Percentiles rank a stretch among this genome's conserved stretches.
Evolutionary conservation across 2,113 vertebrate genomes (phyloP).

Genomic region (Oriolus oriolus): DNA sequence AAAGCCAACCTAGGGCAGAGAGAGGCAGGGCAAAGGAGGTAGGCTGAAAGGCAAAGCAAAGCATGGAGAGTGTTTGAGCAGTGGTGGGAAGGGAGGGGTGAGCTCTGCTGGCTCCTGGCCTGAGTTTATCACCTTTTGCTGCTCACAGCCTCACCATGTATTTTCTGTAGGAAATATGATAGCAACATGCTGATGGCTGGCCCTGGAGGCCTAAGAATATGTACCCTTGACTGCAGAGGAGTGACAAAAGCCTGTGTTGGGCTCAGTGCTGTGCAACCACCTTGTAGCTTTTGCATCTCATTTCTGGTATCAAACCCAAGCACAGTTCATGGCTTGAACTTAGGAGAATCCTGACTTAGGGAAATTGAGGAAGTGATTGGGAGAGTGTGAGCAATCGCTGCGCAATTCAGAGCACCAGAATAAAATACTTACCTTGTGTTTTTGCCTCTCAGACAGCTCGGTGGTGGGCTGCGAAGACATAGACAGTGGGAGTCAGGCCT

Average conservation of each 20-base stretch:
- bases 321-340: not conserved
- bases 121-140: not conserved
- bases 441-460: not conserved
- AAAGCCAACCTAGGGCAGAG: not conserved
- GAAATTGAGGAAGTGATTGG: not conserved
- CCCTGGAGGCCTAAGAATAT: not conserved
- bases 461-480: not conserved
- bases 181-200: not conserved
- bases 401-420: not conserved
- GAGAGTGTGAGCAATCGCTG: accelerated
- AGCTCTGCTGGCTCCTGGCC: not conserved
- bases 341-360: not conserved
- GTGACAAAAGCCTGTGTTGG: accelerated
- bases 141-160: not conserved
- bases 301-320: not conserved
- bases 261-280: not conserved
- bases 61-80: not conserved
- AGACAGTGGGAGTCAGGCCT: not conserved
- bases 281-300: not conserved
- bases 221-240: not conserved
- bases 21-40: not conserved
- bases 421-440: not conserved
- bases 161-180: not conserved
- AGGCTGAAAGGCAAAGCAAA: not conserved
- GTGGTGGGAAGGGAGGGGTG: not conserved